Evolutionary conservation across 1,140 invertebrate species (phyloP), one percentile per base, ranked within the genome.

Genomic region (Portunus trituberculatus): DNA sequence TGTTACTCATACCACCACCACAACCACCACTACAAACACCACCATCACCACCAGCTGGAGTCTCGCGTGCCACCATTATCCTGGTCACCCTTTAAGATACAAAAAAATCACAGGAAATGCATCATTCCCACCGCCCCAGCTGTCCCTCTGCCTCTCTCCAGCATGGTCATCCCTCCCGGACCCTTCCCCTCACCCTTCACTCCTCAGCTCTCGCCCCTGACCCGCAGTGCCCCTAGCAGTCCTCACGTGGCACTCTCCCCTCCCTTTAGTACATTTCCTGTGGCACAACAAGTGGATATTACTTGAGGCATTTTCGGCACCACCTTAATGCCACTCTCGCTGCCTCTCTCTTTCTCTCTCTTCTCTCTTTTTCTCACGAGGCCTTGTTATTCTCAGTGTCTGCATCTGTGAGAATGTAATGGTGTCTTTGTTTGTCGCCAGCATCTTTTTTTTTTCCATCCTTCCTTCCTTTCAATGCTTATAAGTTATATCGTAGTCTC

Each of bases 231-330:
- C 67, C 20, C 25, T n/a, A 59, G 12, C n/a, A n/a, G 20, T 7
- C 67, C 20, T 76, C 20, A 76, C 25, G 67, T n/a, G 20, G 67
- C 67, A n/a, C 67, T n/a, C 67, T n/a, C 20, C 67, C 67, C 67
- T n/a, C 67, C 52, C 67, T 76, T 7, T 1, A n/a, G 20, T 76
- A 76, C 67, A 76, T 76, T 76, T 76, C 67, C 67, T 76, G 20
- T 76, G 67, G n/a, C 67, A 76, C 67, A 76, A 76, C 67, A 76
- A 76, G 67, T 76, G 67, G 67, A 76, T n/a, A 76, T 76, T 76
- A 76, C 67, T 76, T 20, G 16, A 76, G 67, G 67, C 67, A 76
- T 20, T 76, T n/a, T 76, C 67, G n/a, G 67, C 67, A 76, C 67
- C 25, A 25, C 20, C 16, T 76, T 76, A 25, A 76, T 76, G 25